Evolutionary conservation across 53 echinoderm and acorn worm genomes (phyloP).

Genomic region (Holothuria leucospilota): DNA sequence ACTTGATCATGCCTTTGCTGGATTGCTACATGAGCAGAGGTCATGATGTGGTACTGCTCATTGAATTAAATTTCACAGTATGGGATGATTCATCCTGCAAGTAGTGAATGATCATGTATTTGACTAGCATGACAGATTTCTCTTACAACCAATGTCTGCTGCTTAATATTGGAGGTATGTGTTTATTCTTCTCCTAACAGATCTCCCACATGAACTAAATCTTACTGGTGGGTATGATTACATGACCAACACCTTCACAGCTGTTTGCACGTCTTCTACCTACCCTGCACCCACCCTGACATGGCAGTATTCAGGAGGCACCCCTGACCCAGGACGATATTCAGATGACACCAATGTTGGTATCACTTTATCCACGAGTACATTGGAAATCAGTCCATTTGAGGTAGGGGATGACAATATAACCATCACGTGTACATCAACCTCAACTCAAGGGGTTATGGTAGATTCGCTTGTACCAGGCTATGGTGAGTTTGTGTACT

Average conservation of each 20-base stretch:
- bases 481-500: not conserved
- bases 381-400: not conserved
- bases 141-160: no score
- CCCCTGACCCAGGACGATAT: not conserved
- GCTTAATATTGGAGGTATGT: no score
- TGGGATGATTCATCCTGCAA: no score
- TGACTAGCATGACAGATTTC: no score
- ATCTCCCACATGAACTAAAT: not conserved
- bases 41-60: no score
- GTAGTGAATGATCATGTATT: no score
- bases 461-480: not conserved
- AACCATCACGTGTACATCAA: not conserved
- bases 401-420: not conserved
- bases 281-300: not conserved
- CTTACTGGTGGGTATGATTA: constrained; percentile 1
- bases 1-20: no score
- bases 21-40: no score
- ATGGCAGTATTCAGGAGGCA: not conserved
- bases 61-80: no score
- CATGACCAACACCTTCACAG: constrained; percentile 11
- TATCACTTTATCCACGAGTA: not conserved
- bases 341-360: not conserved
- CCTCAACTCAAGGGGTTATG: not conserved
- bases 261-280: not conserved
- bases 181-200: not conserved